Evolutionary conservation across 2,888 invertebrate species (phyloP).

Genomic region (Artemia sp.): DNA sequence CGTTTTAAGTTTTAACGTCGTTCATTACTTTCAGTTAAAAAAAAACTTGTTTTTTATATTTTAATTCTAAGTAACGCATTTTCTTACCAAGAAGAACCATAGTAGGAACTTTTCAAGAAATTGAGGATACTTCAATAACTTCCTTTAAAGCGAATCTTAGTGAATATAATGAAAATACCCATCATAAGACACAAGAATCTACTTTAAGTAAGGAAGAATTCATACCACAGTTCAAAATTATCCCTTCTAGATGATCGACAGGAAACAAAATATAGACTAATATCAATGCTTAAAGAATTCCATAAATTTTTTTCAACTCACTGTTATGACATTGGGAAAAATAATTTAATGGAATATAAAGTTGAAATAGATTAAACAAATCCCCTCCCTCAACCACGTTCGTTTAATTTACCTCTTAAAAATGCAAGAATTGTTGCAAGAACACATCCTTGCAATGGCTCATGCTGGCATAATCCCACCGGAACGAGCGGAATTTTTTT

Average conservation of each 20-base stretch:
- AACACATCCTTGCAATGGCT: constrained; percentile 6
- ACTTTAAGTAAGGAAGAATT: background rate
- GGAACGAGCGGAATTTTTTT: background rate
- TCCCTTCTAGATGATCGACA: background rate
- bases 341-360: background rate
- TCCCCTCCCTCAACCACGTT: background rate
- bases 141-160: background rate
- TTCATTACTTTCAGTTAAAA: too few species aligned
- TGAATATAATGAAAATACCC: background rate
- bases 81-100: background rate
- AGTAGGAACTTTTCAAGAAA: background rate
- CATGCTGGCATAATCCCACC: background rate
- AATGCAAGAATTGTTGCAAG: constrained; percentile 9
- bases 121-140: background rate
- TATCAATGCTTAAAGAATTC: background rate
- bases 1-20: too few species aligned
- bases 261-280: background rate
- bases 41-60: too few species aligned
- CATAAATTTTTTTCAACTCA: background rate
- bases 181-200: background rate
- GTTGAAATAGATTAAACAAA: constrained; percentile 2
- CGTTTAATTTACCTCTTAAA: constrained; percentile 2
- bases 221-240: background rate
- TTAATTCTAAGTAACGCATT: too few species aligned
- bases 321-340: background rate